phyloP scores from a whole-genome alignment of 35 echinoderm and acorn worm genomes.

The Nesometra sesokonis region DNA sequence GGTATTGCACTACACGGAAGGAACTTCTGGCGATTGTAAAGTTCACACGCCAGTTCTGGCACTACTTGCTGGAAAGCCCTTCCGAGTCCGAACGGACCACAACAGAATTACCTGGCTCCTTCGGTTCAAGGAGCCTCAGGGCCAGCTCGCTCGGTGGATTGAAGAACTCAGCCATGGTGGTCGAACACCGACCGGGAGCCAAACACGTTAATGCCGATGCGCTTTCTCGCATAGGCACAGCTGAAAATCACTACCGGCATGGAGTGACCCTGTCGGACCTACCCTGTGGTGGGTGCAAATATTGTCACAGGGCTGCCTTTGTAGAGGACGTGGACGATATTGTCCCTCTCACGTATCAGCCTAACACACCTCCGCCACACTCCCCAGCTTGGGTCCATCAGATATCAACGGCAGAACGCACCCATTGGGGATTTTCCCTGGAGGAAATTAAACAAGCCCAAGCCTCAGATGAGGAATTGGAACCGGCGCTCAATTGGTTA shows the following conservation, averaged over 20 bases:
- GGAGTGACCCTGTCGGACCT: background rate
- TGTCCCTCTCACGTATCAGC: background rate
- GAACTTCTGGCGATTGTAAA: no score
- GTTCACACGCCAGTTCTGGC: conserved; percentile 33
- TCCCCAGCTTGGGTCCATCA: background rate
- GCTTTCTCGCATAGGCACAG: conserved; percentile 29
- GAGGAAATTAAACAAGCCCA: conserved; percentile 8
- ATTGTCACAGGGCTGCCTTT: conserved; percentile 21
- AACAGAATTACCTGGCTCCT: no score
- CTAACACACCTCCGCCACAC: background rate
- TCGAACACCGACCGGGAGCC: no score
- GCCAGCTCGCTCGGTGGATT: no score
- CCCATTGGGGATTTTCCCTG: background rate
- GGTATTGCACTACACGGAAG: no score
- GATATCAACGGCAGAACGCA: background rate
- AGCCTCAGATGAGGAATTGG: background rate
- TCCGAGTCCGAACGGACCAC: no score
- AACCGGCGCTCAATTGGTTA: no score
- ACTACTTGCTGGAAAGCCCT: no score
- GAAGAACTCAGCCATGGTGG: no score
- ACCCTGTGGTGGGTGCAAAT: no score
- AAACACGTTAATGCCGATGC: no score
- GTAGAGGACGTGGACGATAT: conserved; percentile 27
- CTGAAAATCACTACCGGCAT: background rate
- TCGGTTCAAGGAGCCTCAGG: no score